Evolutionary conservation across 2,888 invertebrate genomes (phyloP), one percentile per base, ranked within the genome.

Genomic region (Hyposoter didymator): DNA sequence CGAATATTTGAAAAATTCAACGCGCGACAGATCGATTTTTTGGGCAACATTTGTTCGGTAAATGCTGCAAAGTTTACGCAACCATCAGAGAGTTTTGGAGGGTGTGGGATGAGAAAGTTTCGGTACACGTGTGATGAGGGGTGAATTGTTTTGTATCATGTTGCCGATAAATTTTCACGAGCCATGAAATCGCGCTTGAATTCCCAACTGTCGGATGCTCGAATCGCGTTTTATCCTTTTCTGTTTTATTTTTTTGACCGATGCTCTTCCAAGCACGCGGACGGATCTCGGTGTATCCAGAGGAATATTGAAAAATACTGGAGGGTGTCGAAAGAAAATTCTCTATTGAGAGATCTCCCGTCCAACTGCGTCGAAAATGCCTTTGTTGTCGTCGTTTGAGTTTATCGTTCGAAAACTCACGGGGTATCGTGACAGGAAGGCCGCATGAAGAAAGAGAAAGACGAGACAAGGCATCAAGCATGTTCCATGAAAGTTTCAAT

Each of bases 401-500:
- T 79, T 73, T 69, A 75, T 79, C 69, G 69, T 28, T 52, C 39
- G 22, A 28, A 59, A 59, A 19, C 32, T 52, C 22, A 10, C 10
- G 12, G 59, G 72, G 72, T 66, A 76, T 49, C 52, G 62, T 43
- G 49, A 28, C 39, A 39, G 72, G 47, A 59, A 28, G 49, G 32
- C n/a, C n/a, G n/a, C 19, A 35, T n/a, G 69, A 39, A 52, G 28
- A 52, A 47, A 32, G 43, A 52, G 62, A 66, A 52, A 47, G 66
- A 59, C 45, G 67, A 67, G 75, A 45, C 70, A 28, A 82, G 66
- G 19, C 82, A 85, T 87, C 88, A 86, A 86, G 84, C 69, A 75
- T 86, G 88, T 87, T 85, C 49, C 87, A 55, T 79, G 76, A 78
- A 88, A 87, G 87, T 90, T 89, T 87, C 90, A 90, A 90, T 90